Percentiles rank a stretch among this genome's conserved stretches.
These are phyloP conservation scores for Natator depressus DNA, from an alignment of 2,113 vertebrate genomes.

Conservation along the genomic window DNA sequence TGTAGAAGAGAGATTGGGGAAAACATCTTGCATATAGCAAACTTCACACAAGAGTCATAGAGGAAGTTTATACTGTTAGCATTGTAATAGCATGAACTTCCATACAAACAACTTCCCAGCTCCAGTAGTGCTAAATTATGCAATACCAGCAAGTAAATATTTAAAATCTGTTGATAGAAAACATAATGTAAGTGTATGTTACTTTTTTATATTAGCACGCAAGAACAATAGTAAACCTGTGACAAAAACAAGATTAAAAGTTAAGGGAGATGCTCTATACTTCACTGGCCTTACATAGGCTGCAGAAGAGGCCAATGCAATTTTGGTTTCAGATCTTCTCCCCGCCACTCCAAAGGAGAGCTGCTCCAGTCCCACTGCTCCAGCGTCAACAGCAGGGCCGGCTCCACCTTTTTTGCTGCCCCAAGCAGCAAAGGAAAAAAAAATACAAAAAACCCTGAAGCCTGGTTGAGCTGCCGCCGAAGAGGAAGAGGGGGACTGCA, in stretches of 20 bases:
- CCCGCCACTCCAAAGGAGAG: not conserved
- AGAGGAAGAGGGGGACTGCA: no score
- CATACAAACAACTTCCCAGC: slow-evolving; percentile 23
- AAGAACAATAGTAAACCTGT: not conserved
- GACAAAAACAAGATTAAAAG: not conserved
- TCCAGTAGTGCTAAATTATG: slow-evolving; percentile 45
- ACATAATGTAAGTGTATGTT: not conserved
- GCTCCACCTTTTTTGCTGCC: no score
- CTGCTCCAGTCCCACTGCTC: accelerated
- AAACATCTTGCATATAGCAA: not conserved
- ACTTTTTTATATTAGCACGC: slow-evolving; percentile 1
- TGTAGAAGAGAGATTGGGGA: not conserved
- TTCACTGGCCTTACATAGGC: not conserved
- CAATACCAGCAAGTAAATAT: slow-evolving; percentile 28
- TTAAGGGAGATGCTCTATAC: not conserved
- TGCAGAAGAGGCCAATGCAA: not conserved
- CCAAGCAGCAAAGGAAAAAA: no score
- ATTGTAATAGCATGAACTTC: slow-evolving; percentile 8
- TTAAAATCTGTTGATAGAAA: slow-evolving; percentile 42
- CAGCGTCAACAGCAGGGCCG: not conserved
- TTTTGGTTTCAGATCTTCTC: not conserved
- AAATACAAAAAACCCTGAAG: no score
- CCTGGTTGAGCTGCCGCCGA: no score
- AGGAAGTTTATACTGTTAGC: not conserved
- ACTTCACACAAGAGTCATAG: not conserved